Conservation (phyloP, 2,888 invertebrate genomes). For the Troides aeacus region DNA sequence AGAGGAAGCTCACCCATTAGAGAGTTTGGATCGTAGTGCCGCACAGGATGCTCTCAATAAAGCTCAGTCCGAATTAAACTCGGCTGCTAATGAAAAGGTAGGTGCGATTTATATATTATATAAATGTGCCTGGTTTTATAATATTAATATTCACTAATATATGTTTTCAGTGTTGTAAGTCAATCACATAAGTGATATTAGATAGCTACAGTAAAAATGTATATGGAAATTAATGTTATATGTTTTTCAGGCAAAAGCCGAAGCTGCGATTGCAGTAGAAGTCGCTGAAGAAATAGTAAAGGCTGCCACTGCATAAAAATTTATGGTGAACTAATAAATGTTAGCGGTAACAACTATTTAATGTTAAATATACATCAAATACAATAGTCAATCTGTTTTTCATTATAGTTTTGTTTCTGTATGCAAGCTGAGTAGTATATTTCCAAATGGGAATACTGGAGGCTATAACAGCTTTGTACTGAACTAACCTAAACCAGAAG, state of each 20-base stretch:
- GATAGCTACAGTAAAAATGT: too few species aligned
- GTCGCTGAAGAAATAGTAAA: conserved; percentile 96
- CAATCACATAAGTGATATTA: too few species aligned
- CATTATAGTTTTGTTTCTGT: conserved; percentile 11
- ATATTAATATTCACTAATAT: too few species aligned
- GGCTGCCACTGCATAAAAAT: conserved; percentile 80
- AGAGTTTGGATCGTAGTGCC: conserved; percentile 88
- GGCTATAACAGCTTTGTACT: too few species aligned
- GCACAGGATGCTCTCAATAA: conserved; percentile 90
- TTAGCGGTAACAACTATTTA: conserved; percentile 57
- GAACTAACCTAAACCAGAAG: too few species aligned
- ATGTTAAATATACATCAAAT: conserved; percentile 54
- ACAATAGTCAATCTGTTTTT: conserved; percentile 9
- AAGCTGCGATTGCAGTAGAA: conserved; percentile 96
- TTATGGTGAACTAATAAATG: conserved; percentile 36
- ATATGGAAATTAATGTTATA: too few species aligned
- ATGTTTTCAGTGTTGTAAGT: background rate
- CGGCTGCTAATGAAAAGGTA: conserved; percentile 91
- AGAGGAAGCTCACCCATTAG: conserved; percentile 95
- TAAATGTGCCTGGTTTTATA: background rate
- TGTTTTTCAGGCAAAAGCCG: conserved; percentile 84
- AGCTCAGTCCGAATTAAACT: conserved; percentile 89
- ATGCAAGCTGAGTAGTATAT: background rate
- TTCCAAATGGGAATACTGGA: too few species aligned
- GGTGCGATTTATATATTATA: conserved; percentile 34